Evolutionary conservation across 2,797 vertebrate genomes (phyloP).

Genomic region (Hipposideros larvatus): DNA sequence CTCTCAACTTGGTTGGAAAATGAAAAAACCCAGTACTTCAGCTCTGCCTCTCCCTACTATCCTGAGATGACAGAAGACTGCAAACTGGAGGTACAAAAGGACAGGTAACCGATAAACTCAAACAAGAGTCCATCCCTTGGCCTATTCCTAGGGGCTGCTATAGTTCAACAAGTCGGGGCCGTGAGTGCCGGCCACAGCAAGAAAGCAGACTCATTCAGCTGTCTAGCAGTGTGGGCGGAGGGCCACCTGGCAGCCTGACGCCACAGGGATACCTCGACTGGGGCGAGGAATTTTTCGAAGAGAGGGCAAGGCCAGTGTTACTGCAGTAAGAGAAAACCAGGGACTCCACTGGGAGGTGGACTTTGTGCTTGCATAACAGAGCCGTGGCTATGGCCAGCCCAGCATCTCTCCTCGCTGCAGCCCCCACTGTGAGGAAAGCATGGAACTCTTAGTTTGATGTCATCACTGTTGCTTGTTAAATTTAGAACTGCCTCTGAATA

Average conservation of each 20-base stretch:
- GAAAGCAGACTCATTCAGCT: not conserved
- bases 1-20: slow-evolving; percentile 36
- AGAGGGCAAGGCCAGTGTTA: not conserved
- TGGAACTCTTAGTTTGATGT: not conserved
- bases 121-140: not conserved
- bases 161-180: not conserved
- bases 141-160: not conserved
- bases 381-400: not conserved
- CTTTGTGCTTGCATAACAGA: slow-evolving; percentile 73
- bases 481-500: slow-evolving; percentile 32
- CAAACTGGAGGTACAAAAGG: not conserved
- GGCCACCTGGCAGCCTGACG: not conserved
- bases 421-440: not conserved
- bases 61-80: slow-evolving; percentile 49
- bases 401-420: not conserved
- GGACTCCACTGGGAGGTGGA: not conserved
- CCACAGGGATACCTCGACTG: not conserved
- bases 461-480: not conserved
- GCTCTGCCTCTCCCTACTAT: not conserved
- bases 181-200: not conserved
- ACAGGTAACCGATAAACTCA: not conserved
- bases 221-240: not conserved
- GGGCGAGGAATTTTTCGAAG: not conserved
- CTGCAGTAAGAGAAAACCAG: not conserved
- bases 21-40: not conserved